Evolutionary conservation across 2,888 invertebrate species (phyloP).

Genomic region (Tanypteryx hageni): DNA sequence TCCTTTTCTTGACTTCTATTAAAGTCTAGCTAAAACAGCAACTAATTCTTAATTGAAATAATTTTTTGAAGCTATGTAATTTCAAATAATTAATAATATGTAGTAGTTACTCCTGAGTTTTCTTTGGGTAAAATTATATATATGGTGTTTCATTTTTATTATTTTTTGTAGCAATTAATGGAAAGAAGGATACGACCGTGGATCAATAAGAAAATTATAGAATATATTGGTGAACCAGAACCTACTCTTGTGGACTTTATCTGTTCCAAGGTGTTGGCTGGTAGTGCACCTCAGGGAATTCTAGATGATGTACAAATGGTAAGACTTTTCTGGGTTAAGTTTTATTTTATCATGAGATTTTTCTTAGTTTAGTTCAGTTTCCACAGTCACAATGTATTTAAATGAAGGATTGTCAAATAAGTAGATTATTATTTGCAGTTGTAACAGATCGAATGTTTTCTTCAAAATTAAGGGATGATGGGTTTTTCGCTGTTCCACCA

Average conservation of each 20-base stretch:
- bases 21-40: background rate
- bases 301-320: conserved; percentile 99
- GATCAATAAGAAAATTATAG: conserved; percentile 99
- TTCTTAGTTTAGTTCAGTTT: conserved; percentile 65
- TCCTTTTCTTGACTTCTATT: too few relatives aligned
- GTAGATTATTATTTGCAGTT: too few relatives aligned
- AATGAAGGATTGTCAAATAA: background rate
- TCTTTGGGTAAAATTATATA: conserved; percentile 40
- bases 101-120: background rate
- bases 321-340: conserved; percentile 70
- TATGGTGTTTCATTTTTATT: background rate
- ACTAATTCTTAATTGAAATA: background rate
- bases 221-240: conserved; percentile 99
- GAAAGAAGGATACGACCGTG: conserved; percentile 98
- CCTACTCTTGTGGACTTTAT: conserved; percentile 99
- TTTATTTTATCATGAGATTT: conserved; percentile 25
- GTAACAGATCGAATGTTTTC: too few relatives aligned
- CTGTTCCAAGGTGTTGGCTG: conserved; percentile 97
- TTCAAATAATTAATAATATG: conserved; percentile 19
- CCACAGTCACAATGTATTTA: conserved; percentile 43
- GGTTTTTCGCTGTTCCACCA: too few relatives aligned
- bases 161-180: conserved; percentile 82
- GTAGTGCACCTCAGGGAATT: conserved; percentile 94
- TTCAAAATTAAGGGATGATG: too few relatives aligned
- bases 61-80: too few relatives aligned